Evolutionary conservation across 2,113 vertebrate species (phyloP), one percentile per base, ranked within the genome.

Genomic region (Hippocampus guttulatus): DNA sequence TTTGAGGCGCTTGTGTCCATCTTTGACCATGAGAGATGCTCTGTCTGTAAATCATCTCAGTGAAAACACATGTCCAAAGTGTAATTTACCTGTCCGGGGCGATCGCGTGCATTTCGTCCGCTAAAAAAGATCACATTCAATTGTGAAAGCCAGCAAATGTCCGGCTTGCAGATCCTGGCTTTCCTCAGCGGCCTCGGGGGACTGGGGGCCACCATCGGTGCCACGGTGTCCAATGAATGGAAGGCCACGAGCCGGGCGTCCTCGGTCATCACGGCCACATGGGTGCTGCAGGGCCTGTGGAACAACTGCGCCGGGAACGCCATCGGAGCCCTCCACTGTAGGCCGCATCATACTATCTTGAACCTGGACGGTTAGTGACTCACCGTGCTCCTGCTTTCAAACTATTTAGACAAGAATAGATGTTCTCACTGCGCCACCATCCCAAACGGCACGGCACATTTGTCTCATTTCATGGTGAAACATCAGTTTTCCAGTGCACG

Each of bases 201-300:
- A 0, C 86, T 95, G n/a, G 94, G 93, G 12, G 94, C 94, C 52
- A 92, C 92, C 3, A 92, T 98, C 12, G 92, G 90, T 5, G 94
- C 96, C 74, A 94, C 94, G 0, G 83, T 92, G 0, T 98, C 95
- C 27, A 96, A 95, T 43, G 95, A 98, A 77, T 98, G 96, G 96
- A 95, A 92, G 84, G 93, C 93, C 57, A 98, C 95, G 9, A 97
- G 95, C 72, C 85, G 93, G 68, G 96, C 95, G 7, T 95, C 95
- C 0, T 97, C 95, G 0, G 95, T 98, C 78, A 96, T 98, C 79
- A 97, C 95, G 0, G 95, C 95, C 4, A 98, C 95, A 4, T 98
- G 96, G 96, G 92, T 98, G 67, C 95, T 95, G 75, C 96, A 98
- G 87, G 96, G 96, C 47, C 91, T 98, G 66, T 97, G 95, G 95